A percentile compares a stretch with the other conserved stretches of the same genome.
These are phyloP conservation scores for Halichoeres trimaculatus DNA, from an alignment of 2,113 vertebrate genomes.

Conservation along the genomic window DNA sequence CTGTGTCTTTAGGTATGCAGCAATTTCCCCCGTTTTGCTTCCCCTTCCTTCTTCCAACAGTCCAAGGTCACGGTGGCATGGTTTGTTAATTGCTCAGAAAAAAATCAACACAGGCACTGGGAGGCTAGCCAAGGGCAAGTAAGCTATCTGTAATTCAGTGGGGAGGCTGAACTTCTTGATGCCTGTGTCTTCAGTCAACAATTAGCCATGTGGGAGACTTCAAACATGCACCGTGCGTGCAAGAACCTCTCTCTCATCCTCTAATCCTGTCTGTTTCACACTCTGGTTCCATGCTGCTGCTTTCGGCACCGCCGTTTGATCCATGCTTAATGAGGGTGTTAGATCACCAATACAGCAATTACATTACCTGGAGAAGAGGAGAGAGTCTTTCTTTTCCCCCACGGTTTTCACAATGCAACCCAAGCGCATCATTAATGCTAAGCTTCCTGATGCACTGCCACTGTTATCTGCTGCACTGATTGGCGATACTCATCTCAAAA, in stretches of 20 bases:
- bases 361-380: constrained; percentile 66
- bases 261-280: constrained; percentile 76
- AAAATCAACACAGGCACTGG: constrained; percentile 60
- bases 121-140: constrained; percentile 63
- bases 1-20: neutral
- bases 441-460: constrained; percentile 33
- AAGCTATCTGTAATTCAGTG: constrained; percentile 55
- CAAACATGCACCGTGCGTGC: constrained; percentile 52
- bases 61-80: constrained; percentile 56
- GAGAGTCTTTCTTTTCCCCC: constrained; percentile 31
- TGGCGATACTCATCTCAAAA: constrained; percentile 15
- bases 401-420: constrained; percentile 46
- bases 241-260: constrained; percentile 69
- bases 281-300: constrained; percentile 54
- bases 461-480: constrained; percentile 31
- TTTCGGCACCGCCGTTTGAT: constrained; percentile 72
- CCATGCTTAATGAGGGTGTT: constrained; percentile 76
- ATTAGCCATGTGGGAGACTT: constrained; percentile 70
- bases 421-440: constrained; percentile 55
- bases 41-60: constrained; percentile 1
- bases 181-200: constrained; percentile 59
- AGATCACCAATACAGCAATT: constrained; percentile 74
- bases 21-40: neutral
- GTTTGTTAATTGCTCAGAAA: constrained; percentile 61
- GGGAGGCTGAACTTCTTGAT: constrained; percentile 52